Base-by-base conservation (phyloP, 92 coral and sea anemone species). In the Heteractis magnifica region DNA sequence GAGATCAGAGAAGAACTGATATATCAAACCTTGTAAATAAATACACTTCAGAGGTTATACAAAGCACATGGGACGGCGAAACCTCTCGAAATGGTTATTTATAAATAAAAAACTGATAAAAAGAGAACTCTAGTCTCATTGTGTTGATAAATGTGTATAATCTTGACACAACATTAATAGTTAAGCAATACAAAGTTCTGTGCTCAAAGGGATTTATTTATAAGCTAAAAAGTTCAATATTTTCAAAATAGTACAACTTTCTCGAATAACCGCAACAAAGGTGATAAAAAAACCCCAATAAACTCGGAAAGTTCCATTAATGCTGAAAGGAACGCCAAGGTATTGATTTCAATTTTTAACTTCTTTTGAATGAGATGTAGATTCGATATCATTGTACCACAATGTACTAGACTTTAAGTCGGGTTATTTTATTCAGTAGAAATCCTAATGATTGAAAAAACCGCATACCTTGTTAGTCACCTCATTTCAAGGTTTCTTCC, bases 401-500 rank as follows among this genome's bases (percentile, higher is more conserved):
- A 18, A 62, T 6, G 23, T 16, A 18, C 26, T n/a, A n/a, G 70
- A 62, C 70, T 18, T 0, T 18, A 62, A 62, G 70, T 62, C 70
- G 70, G 9, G 2, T 0, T n/a, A 19, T 3, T 62, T n/a, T 18
- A 62, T 62, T 20, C 20, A 62, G 70, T 62, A 62, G 4, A 62
- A 34, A 62, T 62, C 18, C 21, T 5, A 2, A 8, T 62, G 70
- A 62, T 62, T 62, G 44, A 62, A 62, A 62, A 62, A 58, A 10
- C 70, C 70, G 70, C 10, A 0, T 62, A 8, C 20, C 20, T 62
- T 62, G 23, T 62, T n/a, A 62, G 7, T 62, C 10, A 18, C 83
- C 73, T 48, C 76, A 49, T 65, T 80, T 73, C 51, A 19, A 56
- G 51, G 11, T 80, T 80, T 21, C 71, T 23, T 49, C 64, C 58